Base-by-base conservation (phyloP, 2,797 vertebrate genomes). In the Psittacula echo region DNA sequence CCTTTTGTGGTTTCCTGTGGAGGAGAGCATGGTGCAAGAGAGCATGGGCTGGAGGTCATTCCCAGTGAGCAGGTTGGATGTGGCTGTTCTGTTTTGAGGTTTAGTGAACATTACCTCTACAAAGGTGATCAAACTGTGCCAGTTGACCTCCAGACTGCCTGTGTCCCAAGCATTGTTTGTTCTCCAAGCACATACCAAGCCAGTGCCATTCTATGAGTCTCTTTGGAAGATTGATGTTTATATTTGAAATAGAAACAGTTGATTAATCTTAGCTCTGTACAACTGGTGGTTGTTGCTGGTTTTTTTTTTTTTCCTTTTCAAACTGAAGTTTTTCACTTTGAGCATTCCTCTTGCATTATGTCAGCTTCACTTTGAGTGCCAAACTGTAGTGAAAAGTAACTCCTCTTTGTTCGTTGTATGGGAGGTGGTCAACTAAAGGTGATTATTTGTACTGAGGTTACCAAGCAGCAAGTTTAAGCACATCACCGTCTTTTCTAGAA, bases 321-420 rank as follows among this genome's bases (percentile, higher is more conserved):
- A 84, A n/a, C 47, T 85, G n/a, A 74, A 89, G 82, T 93, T 94
- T 91, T 91, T 70, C 82, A 92, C 12, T 94, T 74, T 3, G 2
- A 78, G 29, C 79, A 79, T 94, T 93, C 87, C 34, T 77, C 51
- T 68, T 65, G 68, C 7, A 2, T 84, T 93, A 60, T 30, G 26
- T 94, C 85, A 94, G 5, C 47, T 75, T 66, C 50, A 54, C 23
- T 85, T 47, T 9, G 39, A 82, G 20, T 93, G 76, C 54, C 66
- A 51, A 87, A 61, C 37, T 50, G 11, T 74, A 70, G 64, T 42
- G 50, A 34, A 68, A 23, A 54, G 70, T 84, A 41, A 82, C 3
- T 92, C 29, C 8, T 78, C 62, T 75, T 58, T 9, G 0, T 81
- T 82, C 16, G 72, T 87, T 78, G n/a, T 70, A 9, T 32, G 37